A percentile compares a stretch with the other conserved stretches of the same genome.
Evolutionary conservation across 2,888 invertebrate species (phyloP).

Genomic region (Morinoia aosen): DNA sequence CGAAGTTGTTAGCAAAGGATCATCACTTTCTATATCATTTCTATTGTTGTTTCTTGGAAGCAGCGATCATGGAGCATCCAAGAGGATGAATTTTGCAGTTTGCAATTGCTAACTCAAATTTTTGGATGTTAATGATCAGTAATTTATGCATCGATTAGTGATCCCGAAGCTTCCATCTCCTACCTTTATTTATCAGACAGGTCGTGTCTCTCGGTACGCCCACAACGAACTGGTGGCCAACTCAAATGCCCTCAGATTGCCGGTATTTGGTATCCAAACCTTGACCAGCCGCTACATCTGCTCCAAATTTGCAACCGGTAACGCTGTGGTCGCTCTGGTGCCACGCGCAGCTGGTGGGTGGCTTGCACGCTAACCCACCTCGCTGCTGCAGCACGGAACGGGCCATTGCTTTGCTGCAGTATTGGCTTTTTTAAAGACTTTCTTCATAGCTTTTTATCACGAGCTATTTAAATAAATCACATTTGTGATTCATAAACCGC

Average conservation of each 20-base stretch:
- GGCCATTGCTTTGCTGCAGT: not conserved
- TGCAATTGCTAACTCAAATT: not conserved
- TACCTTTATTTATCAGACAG: not conserved
- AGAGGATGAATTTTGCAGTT: not conserved
- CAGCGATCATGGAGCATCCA: no score
- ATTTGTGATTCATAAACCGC: not conserved
- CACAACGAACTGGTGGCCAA: not conserved
- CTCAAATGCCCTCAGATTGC: not conserved
- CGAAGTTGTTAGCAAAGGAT: no score
- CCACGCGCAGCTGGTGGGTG: not conserved
- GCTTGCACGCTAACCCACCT: not conserved
- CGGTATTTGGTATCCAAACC: no score
- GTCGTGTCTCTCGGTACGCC: not conserved
- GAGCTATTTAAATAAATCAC: not conserved
- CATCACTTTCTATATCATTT: no score
- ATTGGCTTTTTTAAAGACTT: not conserved
- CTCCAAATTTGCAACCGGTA: no score
- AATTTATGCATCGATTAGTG: not conserved
- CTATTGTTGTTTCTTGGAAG: no score
- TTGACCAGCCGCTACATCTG: no score
- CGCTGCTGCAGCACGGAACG: not conserved
- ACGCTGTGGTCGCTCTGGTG: not conserved
- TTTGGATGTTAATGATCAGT: not conserved
- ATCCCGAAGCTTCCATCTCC: not conserved
- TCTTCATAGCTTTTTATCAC: not conserved